Evolutionary conservation across 2,113 vertebrate species (phyloP).

Genomic region (Oostethus manadensis): DNA sequence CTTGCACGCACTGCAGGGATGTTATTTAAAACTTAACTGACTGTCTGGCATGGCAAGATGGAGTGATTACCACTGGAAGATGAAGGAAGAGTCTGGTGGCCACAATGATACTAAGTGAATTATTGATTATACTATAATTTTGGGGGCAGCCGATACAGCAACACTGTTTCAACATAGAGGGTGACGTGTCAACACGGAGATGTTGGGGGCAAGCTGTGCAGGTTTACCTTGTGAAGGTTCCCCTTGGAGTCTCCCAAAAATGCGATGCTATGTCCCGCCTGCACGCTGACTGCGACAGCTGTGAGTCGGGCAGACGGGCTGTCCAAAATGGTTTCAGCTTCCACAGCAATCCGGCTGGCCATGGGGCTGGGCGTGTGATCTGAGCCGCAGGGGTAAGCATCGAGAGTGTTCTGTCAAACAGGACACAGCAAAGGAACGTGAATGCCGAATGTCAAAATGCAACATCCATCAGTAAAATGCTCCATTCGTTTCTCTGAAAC

Average conservation of each 20-base stretch:
- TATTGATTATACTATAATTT: too few relatives aligned
- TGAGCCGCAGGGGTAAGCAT: constrained; percentile 93
- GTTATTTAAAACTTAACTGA: too few relatives aligned
- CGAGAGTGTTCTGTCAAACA: constrained; percentile 81
- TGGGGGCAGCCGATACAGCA: too few relatives aligned
- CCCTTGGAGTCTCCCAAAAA: constrained; percentile 93
- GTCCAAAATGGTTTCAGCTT: constrained; percentile 80
- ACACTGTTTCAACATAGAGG: too few relatives aligned
- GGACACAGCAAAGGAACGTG: background rate
- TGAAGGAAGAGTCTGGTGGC: too few relatives aligned
- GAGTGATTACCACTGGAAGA: too few relatives aligned
- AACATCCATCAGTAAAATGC: too few relatives aligned
- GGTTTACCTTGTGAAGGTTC: constrained; percentile 84
- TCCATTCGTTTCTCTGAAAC: too few relatives aligned
- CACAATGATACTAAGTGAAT: too few relatives aligned
- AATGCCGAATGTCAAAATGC: background rate
- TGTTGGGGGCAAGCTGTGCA: background rate
- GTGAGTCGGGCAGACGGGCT: constrained; percentile 82
- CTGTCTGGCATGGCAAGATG: too few relatives aligned
- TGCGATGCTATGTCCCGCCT: constrained; percentile 82
- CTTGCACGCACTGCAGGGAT: too few relatives aligned
- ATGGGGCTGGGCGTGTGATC: constrained; percentile 97
- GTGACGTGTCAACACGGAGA: background rate
- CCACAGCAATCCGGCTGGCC: constrained; percentile 83
- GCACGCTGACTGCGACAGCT: constrained; percentile 84